Base-by-base conservation (phyloP, 2,888 invertebrate species). In the Eristalis arbustorum region DNA sequence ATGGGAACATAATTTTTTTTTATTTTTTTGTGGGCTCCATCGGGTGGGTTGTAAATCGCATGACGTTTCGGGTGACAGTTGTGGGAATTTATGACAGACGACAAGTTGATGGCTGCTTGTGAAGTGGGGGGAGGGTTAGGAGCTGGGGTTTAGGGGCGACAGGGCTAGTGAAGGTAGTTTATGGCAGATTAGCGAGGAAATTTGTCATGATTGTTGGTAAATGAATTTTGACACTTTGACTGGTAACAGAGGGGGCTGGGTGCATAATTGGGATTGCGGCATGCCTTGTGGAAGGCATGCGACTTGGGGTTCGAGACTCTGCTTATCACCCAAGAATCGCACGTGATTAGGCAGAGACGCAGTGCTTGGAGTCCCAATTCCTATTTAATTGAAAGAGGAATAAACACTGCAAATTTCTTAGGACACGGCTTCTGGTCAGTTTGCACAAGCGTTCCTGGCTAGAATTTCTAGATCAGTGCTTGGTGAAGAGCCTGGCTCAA, bases 1-100 rank as follows among this genome's bases (percentile, higher is more conserved):
- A 49, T 76, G 42, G 42, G 28, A 61, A 73, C 25, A 28, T 68
- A 66, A 28, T 34, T 31, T 40, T 14, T 42, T 79, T 31, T 68
- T 42, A 6, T 18, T 42, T 42, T 42, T n/a, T 49, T 18, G n/a
- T 18, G 18, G 49, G 49, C 49, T 18, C 2, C 49, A 18, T 49
- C 18, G 49, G 59, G 59, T 25, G 59, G 31, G 62, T 69, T 81
- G 73, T 63, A 31, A 49, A 37, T 57, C 57, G 69, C 37, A 22
- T 69, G 63, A n/a, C 49, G 56, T 79, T 63, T 37, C 8, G 11
- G 40, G 63, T 80, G 84, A 73, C 57, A 82, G 77, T 23, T 22
- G 56, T 34, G 62, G 57, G 62, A 40, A 85, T 71, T 66, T 82
- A 71, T 82, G 82, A 71, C 81, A 77, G 73, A 74, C 77, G 81